Percentiles rank a stretch among this genome's conserved stretches.
These are phyloP conservation scores for Anguilla japonica DNA, from an alignment of 2,113 vertebrate species.

Conservation along the genomic window DNA sequence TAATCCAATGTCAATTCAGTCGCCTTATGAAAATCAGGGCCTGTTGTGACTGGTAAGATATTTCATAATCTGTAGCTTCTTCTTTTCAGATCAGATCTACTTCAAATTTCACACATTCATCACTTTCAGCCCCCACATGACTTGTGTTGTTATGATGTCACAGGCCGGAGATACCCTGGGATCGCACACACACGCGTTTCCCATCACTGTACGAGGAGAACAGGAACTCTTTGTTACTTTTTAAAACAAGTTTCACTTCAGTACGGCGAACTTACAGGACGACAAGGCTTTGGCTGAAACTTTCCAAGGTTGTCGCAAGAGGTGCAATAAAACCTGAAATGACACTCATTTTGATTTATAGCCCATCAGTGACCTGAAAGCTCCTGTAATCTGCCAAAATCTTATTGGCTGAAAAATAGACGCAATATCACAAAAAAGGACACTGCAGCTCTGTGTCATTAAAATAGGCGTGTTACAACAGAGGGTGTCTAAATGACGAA, in stretches of 20 bases:
- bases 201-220: not conserved
- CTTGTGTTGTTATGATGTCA: not conserved
- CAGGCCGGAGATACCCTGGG: not conserved
- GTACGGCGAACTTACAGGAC: not conserved
- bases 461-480: no score
- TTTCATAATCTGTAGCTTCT: not conserved
- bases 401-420: not conserved
- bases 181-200: not conserved
- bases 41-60: not conserved
- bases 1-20: not conserved
- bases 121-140: not conserved
- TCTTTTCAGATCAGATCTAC: not conserved
- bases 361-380: not conserved
- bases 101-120: not conserved
- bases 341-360: not conserved
- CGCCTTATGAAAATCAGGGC: not conserved
- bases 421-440: not conserved
- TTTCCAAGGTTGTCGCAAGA: not conserved
- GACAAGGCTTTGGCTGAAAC: not conserved
- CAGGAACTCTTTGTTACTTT: not conserved
- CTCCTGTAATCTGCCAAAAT: not conserved
- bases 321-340: not conserved
- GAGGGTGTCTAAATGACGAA: no score
- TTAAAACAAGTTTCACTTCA: not conserved
- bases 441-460: no score